Percentiles rank a stretch among this genome's conserved stretches.
Evolutionary conservation across 2,888 invertebrate genomes (phyloP).

Genomic region (Platerodrilus igneus): DNA sequence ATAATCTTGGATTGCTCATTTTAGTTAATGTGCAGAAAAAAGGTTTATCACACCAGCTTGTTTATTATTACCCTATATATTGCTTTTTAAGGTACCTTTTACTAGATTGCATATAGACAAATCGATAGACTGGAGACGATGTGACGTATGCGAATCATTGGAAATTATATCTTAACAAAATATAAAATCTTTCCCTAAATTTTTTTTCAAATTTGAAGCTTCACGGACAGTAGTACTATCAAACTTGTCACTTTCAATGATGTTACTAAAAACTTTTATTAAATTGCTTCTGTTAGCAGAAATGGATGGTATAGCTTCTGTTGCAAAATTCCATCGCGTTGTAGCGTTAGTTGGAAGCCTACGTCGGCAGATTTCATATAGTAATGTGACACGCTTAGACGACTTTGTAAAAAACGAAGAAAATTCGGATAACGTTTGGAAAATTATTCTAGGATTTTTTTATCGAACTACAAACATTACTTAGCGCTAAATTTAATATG

Average conservation of each 20-base stretch:
- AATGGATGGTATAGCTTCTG: neutral
- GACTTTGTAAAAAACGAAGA: conserved; percentile 5
- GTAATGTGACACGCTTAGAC: neutral
- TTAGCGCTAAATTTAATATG: conserved; percentile 12
- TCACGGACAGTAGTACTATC: neutral
- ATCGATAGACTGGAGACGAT: too few species aligned
- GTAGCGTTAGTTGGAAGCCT: neutral
- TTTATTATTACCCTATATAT: too few species aligned
- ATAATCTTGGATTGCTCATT: too few species aligned
- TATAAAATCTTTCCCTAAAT: too few species aligned
- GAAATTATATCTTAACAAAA: too few species aligned
- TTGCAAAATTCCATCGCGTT: conserved; percentile 5
- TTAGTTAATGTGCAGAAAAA: too few species aligned
- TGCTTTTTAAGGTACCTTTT: too few species aligned
- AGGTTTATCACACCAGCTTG: too few species aligned
- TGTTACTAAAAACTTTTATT: conserved; percentile 1
- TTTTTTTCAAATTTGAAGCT: too few species aligned
- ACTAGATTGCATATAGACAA: too few species aligned
- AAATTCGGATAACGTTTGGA: neutral
- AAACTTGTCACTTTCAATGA: neutral
- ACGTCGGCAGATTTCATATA: conserved; percentile 1
- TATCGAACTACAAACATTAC: neutral
- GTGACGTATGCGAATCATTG: too few species aligned
- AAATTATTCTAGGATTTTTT: neutral
- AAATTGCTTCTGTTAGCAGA: neutral